phyloP scores from a whole-genome alignment of 2,113 vertebrate genomes.

The Laticauda colubrina region DNA sequence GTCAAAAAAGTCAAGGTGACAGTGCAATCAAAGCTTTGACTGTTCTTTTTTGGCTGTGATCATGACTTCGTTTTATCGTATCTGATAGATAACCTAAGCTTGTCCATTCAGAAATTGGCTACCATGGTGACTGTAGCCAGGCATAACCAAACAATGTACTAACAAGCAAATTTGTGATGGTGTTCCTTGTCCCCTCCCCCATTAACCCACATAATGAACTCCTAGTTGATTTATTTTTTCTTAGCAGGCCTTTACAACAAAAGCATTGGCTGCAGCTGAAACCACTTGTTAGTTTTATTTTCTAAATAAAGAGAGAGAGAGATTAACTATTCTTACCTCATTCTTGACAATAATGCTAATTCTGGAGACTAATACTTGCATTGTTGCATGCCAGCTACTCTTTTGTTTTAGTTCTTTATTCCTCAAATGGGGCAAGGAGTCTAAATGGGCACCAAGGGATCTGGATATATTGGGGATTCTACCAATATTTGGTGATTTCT shows the following conservation, averaged over 20 bases:
- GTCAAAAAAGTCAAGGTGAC: neutral
- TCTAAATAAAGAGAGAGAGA: neutral
- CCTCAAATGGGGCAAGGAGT: neutral
- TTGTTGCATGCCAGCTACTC: neutral
- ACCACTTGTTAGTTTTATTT: neutral
- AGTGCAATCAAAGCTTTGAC: neutral
- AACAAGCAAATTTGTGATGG: neutral
- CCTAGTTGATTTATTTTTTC: neutral
- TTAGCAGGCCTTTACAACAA: neutral
- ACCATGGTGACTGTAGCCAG: neutral
- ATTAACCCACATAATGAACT: neutral
- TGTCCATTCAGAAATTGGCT: neutral
- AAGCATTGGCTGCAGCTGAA: neutral
- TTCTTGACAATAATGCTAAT: neutral
- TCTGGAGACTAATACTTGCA: neutral
- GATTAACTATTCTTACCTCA: neutral
- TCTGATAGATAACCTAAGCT: neutral
- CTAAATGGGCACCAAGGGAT: neutral
- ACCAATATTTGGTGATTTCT: neutral
- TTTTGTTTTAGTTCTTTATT: neutral
- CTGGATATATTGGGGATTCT: neutral
- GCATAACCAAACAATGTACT: neutral
- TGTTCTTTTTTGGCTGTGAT: neutral
- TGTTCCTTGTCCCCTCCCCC: neutral
- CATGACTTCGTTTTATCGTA: neutral